A percentile compares a stretch with the other conserved stretches of the same genome.
phyloP scores from a whole-genome alignment of 2,888 invertebrate genomes.

The Eulithis prunata region DNA sequence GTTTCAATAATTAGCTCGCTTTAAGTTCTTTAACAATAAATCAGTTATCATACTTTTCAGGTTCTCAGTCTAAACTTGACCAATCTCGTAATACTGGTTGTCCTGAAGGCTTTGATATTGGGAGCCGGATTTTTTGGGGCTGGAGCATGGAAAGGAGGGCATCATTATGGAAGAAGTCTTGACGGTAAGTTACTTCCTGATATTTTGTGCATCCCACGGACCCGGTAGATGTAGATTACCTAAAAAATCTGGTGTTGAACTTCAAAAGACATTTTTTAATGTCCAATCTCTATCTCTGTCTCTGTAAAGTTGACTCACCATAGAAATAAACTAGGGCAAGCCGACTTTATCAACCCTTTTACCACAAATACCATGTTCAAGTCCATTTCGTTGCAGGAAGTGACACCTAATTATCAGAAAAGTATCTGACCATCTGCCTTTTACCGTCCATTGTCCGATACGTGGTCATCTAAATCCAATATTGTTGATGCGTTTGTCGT shows the following conservation, averaged over 20 bases:
- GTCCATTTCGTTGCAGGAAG: constrained; percentile 45
- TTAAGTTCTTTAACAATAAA: constrained; percentile 14
- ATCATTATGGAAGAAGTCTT: constrained; percentile 83
- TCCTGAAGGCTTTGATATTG: constrained; percentile 92
- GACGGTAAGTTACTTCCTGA: constrained; percentile 67
- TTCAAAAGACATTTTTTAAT: too few relatives aligned
- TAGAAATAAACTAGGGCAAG: constrained; percentile 8
- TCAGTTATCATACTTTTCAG: constrained; percentile 60
- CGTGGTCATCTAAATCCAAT: constrained; percentile 66
- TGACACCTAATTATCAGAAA: constrained; percentile 34
- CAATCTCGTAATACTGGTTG: constrained; percentile 90
- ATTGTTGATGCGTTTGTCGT: constrained; percentile 67
- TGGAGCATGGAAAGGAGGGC: constrained; percentile 86
- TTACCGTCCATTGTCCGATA: constrained; percentile 40
- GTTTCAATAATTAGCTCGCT: constrained; percentile 22
- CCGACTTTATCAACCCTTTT: constrained; percentile 25
- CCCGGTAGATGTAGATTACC: too few relatives aligned
- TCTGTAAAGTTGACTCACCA: not conserved
- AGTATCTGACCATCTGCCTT: constrained; percentile 49
- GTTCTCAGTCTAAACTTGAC: constrained; percentile 92
- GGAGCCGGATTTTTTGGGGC: constrained; percentile 91
- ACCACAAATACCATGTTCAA: constrained; percentile 14
- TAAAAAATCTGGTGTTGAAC: too few relatives aligned
- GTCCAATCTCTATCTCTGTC: too few relatives aligned
- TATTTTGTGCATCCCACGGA: too few relatives aligned